Percentiles rank a stretch among this genome's conserved stretches.
Conservation (phyloP, 30 jellyfish, hydroid and myxozoan genomes). For the Hydractinia symbiolongicarpus region DNA sequence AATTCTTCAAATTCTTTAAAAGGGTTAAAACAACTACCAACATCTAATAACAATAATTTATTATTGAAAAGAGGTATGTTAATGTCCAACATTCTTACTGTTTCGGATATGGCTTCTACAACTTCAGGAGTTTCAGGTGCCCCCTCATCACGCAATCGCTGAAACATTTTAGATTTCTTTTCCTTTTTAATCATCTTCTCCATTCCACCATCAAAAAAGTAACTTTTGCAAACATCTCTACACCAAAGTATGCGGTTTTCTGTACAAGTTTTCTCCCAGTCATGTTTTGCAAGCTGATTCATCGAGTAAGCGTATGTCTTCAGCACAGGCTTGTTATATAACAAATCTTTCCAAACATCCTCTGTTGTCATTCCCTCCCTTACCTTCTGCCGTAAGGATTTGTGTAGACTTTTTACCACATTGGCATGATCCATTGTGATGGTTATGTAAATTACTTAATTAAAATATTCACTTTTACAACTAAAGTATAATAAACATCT, state of each 20-base stretch:
- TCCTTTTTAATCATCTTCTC: conserved; percentile 35
- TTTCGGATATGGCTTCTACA: background rate
- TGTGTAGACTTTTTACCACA: conserved; percentile 22
- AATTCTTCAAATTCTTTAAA: conserved; percentile 44
- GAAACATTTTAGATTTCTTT: conserved; percentile 17
- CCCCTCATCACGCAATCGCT: conserved; percentile 20
- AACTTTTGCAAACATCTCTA: conserved; percentile 28
- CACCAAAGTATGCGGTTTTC: conserved; percentile 76
- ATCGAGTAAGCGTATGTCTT: conserved; percentile 57
- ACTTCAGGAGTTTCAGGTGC: background rate
- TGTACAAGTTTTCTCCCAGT: conserved; percentile 43
- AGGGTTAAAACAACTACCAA: conserved; percentile 88
- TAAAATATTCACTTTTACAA: no score
- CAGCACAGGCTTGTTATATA: conserved; percentile 14
- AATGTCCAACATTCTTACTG: background rate
- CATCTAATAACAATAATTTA: conserved; percentile 53
- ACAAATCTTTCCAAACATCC: conserved; percentile 53
- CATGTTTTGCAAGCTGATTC: conserved; percentile 47
- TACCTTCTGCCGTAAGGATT: conserved; percentile 13
- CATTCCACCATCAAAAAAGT: conserved; percentile 59
- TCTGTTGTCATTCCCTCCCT: conserved; percentile 11
- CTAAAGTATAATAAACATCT: no score
- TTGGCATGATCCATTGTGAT: conserved; percentile 12
- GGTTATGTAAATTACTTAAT: no score
- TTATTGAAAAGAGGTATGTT: background rate